Conservation (phyloP, 2,888 invertebrate genomes). For the Ectobius pallidus region DNA sequence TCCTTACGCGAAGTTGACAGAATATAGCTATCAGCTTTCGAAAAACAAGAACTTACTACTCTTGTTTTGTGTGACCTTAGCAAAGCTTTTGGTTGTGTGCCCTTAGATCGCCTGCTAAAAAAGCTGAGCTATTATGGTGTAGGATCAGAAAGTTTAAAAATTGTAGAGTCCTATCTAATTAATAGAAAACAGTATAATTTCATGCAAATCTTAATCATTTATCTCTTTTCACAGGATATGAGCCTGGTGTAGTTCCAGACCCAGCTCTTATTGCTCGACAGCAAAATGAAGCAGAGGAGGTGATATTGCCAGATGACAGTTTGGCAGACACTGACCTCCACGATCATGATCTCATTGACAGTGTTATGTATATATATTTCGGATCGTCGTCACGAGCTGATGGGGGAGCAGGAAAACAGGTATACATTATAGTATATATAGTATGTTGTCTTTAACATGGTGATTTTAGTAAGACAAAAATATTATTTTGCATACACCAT, state of each 20-base stretch:
- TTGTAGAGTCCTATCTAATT: too few relatives aligned
- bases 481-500: too few relatives aligned
- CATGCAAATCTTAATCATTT: neutral
- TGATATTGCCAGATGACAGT: constrained; percentile 63
- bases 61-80: too few relatives aligned
- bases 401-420: constrained; percentile 32
- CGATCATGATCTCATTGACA: constrained; percentile 74
- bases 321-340: constrained; percentile 69
- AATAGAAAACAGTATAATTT: neutral
- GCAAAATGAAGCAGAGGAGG: constrained; percentile 20
- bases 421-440: too few relatives aligned
- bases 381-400: constrained; percentile 48
- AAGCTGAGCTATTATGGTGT: too few relatives aligned
- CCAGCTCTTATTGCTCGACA: neutral
- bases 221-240: constrained; percentile 4
- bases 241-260: constrained; percentile 9
- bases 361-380: constrained; percentile 74
- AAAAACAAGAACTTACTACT: too few relatives aligned
- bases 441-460: neutral
- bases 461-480: too few relatives aligned
- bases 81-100: too few relatives aligned
- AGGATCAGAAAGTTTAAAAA: too few relatives aligned
- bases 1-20: too few relatives aligned
- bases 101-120: too few relatives aligned
- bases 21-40: too few relatives aligned